These are phyloP conservation scores for Oceanodroma leucorhoa DNA, from an alignment of 2,797 vertebrate genomes.

Conservation along the genomic window DNA sequence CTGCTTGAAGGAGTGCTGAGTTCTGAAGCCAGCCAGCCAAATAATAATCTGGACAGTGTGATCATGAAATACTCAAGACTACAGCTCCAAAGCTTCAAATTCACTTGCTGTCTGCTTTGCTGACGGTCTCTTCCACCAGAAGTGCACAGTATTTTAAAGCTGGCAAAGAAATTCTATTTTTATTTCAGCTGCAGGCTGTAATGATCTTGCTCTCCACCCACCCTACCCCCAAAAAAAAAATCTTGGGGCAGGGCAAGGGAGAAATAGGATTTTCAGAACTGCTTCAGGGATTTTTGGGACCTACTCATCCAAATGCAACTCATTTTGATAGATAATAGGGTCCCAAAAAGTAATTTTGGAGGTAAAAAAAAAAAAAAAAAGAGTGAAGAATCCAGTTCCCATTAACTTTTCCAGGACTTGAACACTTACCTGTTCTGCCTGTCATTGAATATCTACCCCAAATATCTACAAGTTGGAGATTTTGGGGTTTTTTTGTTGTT, in stretches of 20 bases:
- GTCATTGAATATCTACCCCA: background rate
- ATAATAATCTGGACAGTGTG: background rate
- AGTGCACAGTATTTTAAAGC: background rate
- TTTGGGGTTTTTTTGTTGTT: background rate
- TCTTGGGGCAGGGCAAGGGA: too few species aligned
- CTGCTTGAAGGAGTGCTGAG: background rate
- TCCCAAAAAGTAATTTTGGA: background rate
- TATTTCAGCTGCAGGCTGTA: background rate
- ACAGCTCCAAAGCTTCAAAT: background rate
- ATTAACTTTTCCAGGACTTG: background rate
- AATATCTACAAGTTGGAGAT: background rate
- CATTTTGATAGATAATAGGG: background rate
- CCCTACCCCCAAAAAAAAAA: background rate
- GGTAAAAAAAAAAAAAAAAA: background rate
- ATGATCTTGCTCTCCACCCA: background rate
- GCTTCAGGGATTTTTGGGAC: background rate
- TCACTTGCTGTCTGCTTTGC: background rate
- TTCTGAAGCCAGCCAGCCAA: background rate
- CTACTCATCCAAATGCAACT: background rate
- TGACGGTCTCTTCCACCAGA: background rate
- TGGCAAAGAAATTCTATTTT: background rate
- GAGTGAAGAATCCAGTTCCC: background rate
- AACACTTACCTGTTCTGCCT: background rate
- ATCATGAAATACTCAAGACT: background rate
- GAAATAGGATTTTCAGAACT: background rate